Percentiles rank a stretch among this genome's conserved stretches.
Evolutionary conservation across 2,888 invertebrate genomes (phyloP).

Genomic region (Pyrrhia umbra): DNA sequence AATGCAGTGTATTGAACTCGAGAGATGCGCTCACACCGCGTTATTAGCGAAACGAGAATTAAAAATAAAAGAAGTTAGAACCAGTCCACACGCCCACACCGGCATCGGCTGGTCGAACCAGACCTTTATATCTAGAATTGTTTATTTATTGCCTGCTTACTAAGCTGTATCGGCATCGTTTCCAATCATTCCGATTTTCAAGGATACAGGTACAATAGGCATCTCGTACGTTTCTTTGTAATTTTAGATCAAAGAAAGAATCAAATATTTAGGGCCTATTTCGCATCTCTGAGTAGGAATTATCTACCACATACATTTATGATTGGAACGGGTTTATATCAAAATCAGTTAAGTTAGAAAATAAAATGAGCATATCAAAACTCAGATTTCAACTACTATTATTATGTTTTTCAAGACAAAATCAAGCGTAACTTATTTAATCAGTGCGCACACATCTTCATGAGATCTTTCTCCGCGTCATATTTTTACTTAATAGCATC

Average conservation of each 20-base stretch:
- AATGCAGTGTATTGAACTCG: conserved; percentile 72
- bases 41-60: conserved; percentile 78
- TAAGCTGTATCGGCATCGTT: conserved; percentile 49
- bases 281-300: too few relatives aligned
- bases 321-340: too few relatives aligned
- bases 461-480: conserved; percentile 30
- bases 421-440: conserved; percentile 5
- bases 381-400: too few relatives aligned
- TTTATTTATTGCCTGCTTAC: conserved; percentile 74
- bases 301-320: too few relatives aligned
- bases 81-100: conserved; percentile 73
- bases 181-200: conserved; percentile 47
- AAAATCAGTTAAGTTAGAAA: too few relatives aligned
- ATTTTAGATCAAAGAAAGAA: too few relatives aligned
- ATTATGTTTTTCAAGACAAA: too few relatives aligned
- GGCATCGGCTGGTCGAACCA: conserved; percentile 66
- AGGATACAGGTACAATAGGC: conserved; percentile 36
- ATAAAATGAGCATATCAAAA: too few relatives aligned
- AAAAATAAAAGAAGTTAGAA: conserved; percentile 66
- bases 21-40: conserved; percentile 70
- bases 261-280: too few relatives aligned
- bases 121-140: conserved; percentile 72
- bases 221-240: conserved; percentile 56
- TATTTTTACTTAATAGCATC: conserved; percentile 51
- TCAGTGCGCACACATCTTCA: conserved; percentile 22